Percentiles rank a stretch among this genome's conserved stretches.
These are phyloP conservation scores for Nothocercus julius DNA, from an alignment of 2,113 vertebrate species.

Conservation along the genomic window DNA sequence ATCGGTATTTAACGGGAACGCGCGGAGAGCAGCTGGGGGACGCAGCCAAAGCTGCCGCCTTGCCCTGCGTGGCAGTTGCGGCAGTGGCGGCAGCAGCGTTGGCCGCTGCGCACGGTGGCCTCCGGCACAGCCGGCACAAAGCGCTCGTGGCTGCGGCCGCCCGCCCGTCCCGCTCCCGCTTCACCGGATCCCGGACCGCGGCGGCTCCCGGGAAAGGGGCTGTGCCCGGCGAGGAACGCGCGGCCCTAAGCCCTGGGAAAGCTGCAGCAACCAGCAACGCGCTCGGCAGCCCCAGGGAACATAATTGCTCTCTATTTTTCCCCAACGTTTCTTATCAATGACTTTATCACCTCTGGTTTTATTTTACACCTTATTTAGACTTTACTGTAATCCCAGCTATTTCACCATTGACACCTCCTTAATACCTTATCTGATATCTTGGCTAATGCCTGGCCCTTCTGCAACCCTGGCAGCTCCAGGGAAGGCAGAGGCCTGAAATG, in stretches of 20 bases:
- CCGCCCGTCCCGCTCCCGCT: too few species aligned
- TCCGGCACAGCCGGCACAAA: too few species aligned
- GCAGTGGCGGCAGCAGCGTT: too few species aligned
- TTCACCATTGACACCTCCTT: slow-evolving; percentile 70
- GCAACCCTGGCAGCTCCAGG: background rate
- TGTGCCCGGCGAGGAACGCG: background rate
- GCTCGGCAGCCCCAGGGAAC: slow-evolving; percentile 45
- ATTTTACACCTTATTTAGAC: slow-evolving; percentile 75
- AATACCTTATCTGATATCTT: slow-evolving; percentile 69
- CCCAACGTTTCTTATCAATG: slow-evolving; percentile 62
- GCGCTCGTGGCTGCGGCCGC: too few species aligned
- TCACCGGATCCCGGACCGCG: too few species aligned
- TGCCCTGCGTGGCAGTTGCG: too few species aligned
- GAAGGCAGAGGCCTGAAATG: background rate
- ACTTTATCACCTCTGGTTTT: slow-evolving; percentile 67
- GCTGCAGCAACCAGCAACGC: slow-evolving; percentile 53
- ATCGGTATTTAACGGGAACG: too few species aligned
- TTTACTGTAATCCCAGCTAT: slow-evolving; percentile 68
- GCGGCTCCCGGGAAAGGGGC: too few species aligned
- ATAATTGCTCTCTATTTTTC: slow-evolving; percentile 63
- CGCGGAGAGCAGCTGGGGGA: too few species aligned
- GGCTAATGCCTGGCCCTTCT: slow-evolving; percentile 38
- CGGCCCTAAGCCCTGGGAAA: slow-evolving; percentile 54
- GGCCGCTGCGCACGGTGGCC: too few species aligned
- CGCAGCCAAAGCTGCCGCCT: too few species aligned